Evolutionary conservation across 2,113 vertebrate genomes (phyloP).

Genomic region (Anhinga anhinga): DNA sequence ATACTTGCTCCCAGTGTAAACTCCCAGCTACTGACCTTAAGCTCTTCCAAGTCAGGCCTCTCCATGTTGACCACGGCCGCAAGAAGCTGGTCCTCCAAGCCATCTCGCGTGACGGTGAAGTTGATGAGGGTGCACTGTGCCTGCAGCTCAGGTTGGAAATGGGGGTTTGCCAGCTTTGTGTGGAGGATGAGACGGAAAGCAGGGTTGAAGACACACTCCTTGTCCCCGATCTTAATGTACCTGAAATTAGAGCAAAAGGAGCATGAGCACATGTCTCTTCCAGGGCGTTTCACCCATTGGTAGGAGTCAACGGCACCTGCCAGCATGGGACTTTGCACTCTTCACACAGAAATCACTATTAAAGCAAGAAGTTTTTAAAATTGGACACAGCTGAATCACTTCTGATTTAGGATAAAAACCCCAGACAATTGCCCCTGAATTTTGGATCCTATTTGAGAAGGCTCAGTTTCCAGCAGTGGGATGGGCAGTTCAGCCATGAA

Average conservation of each 20-base stretch:
- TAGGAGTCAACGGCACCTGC: not conserved
- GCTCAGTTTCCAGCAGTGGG: not conserved
- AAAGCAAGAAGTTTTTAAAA: not conserved
- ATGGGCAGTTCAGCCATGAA: not conserved
- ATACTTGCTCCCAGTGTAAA: not conserved
- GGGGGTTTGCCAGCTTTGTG: conserved; percentile 92
- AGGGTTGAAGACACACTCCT: conserved; percentile 91
- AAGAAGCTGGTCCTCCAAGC: conserved; percentile 93
- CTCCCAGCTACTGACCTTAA: conserved; percentile 80
- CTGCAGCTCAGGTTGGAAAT: conserved; percentile 95
- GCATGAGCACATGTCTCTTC: rapidly evolving
- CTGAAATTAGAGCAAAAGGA: conserved; percentile 61
- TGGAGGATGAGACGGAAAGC: conserved; percentile 92
- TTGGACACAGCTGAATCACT: not conserved
- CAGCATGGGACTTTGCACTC: too few relatives aligned
- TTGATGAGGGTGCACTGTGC: conserved; percentile 96
- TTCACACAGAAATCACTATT: not conserved
- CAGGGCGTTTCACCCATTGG: not conserved
- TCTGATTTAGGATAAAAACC: not conserved
- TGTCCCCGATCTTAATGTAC: conserved; percentile 91
- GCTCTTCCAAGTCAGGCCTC: conserved; percentile 90
- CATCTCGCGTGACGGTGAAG: conserved; percentile 90
- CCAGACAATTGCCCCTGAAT: not conserved
- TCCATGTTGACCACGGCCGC: conserved; percentile 89
- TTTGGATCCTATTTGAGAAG: not conserved